A percentile compares a stretch with the other conserved stretches of the same genome.
phyloP scores from a whole-genome alignment of 2,113 vertebrate genomes.

The Seriola dumerili region DNA sequence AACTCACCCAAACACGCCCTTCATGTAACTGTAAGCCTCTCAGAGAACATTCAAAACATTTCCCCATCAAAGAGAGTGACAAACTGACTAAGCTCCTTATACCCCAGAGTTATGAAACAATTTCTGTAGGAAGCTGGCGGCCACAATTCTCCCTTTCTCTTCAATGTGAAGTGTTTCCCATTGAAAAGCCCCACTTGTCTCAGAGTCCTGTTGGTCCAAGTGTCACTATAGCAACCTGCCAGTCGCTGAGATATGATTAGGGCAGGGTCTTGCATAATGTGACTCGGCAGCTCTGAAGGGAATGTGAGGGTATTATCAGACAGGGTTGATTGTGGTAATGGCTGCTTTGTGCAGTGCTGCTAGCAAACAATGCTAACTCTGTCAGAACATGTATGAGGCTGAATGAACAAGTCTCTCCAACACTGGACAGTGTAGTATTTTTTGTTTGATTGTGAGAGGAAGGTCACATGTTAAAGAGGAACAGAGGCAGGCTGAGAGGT shows the following conservation, averaged over 20 bases:
- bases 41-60: neutral
- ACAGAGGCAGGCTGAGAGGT: no score
- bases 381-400: constrained; percentile 2
- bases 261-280: constrained; percentile 54
- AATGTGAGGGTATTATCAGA: constrained; percentile 27
- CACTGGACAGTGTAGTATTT: neutral
- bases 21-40: neutral
- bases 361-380: constrained; percentile 47
- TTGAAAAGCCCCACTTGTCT: constrained; percentile 47
- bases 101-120: constrained; percentile 47
- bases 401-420: neutral
- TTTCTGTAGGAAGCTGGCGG: constrained; percentile 45
- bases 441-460: neutral
- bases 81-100: constrained; percentile 34
- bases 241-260: constrained; percentile 43
- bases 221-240: constrained; percentile 62
- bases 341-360: constrained; percentile 45
- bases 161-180: constrained; percentile 16
- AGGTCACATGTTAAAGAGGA: no score
- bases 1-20: neutral
- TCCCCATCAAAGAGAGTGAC: constrained; percentile 27
- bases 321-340: constrained; percentile 3
- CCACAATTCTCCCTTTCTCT: constrained; percentile 38
- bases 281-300: constrained; percentile 36
- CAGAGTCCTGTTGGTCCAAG: constrained; percentile 31